Evolutionary conservation across 2,888 invertebrate genomes (phyloP).

Genomic region (Andrena bicolor): DNA sequence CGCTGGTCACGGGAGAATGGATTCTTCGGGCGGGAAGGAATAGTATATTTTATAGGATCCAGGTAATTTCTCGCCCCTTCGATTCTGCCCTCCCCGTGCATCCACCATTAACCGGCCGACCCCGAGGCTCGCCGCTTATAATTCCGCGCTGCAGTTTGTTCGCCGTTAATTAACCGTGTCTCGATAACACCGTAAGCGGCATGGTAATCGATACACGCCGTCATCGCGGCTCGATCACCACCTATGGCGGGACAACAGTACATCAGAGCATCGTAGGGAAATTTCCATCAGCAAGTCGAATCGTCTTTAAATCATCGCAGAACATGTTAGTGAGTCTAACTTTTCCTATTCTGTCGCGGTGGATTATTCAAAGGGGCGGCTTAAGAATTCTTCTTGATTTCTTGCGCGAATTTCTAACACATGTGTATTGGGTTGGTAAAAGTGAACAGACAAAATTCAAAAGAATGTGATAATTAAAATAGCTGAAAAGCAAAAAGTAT

Average conservation of each 20-base stretch:
- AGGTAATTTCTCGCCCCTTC: slow-evolving; percentile 57
- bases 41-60: slow-evolving; percentile 59
- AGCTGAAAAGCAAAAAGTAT: too few relatives aligned
- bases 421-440: too few relatives aligned
- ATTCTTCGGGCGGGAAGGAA: slow-evolving; percentile 52
- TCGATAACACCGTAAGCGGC: slow-evolving; percentile 68
- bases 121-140: slow-evolving; percentile 41
- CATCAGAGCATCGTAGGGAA: slow-evolving; percentile 19
- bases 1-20: slow-evolving; percentile 49
- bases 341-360: too few relatives aligned
- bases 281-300: background rate
- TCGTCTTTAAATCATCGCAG: background rate
- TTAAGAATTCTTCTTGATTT: too few relatives aligned
- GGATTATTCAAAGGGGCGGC: too few relatives aligned
- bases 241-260: slow-evolving; percentile 35
- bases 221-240: slow-evolving; percentile 62
- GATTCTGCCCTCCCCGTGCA: slow-evolving; percentile 22
- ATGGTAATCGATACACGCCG: slow-evolving; percentile 69
- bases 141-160: slow-evolving; percentile 63
- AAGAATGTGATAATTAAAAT: too few relatives aligned
- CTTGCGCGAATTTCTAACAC: too few relatives aligned
- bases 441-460: too few relatives aligned
- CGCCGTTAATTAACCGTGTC: slow-evolving; percentile 71
- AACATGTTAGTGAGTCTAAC: background rate
- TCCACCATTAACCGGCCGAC: slow-evolving; percentile 57